Conservation (phyloP, 2,888 invertebrate species). For the Thereva unica region DNA sequence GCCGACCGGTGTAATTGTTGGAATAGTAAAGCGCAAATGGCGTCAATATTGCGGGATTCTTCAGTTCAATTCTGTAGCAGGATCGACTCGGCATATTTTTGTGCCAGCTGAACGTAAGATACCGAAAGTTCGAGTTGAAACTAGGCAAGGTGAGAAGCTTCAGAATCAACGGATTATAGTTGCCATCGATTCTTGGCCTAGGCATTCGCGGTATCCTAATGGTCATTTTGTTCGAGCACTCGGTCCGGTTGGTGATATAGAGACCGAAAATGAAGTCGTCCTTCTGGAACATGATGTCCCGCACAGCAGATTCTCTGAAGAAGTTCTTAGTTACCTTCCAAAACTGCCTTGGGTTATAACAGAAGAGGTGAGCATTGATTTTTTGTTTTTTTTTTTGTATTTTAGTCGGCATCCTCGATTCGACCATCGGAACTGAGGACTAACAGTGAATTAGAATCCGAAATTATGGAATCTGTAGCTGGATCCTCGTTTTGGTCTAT, state of each 20-base stretch:
- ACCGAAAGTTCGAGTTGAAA: constrained; percentile 94
- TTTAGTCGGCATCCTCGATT: constrained; percentile 38
- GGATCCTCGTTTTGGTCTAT: constrained; percentile 16
- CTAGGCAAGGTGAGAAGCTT: constrained; percentile 82
- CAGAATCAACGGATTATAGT: constrained; percentile 88
- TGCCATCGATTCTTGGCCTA: constrained; percentile 95
- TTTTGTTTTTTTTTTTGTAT: constrained; percentile 26
- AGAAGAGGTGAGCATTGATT: constrained; percentile 64
- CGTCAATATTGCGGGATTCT: constrained; percentile 97
- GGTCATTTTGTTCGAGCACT: constrained; percentile 95
- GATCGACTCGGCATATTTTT: constrained; percentile 80
- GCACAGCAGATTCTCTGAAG: constrained; percentile 92
- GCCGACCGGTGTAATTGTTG: constrained; percentile 84
- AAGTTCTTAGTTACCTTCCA: constrained; percentile 90
- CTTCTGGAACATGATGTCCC: constrained; percentile 96
- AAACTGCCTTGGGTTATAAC: constrained; percentile 87
- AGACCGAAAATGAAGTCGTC: constrained; percentile 96
- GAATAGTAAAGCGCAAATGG: constrained; percentile 95
- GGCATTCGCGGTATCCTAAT: constrained; percentile 87
- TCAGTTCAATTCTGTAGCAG: constrained; percentile 73
- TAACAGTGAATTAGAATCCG: constrained; percentile 39
- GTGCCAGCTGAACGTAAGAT: constrained; percentile 92
- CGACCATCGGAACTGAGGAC: constrained; percentile 37
- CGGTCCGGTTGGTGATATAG: constrained; percentile 90
- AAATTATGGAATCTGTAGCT: constrained; percentile 25